phyloP scores from a whole-genome alignment of 2,888 invertebrate species.

The Aplocera efformata region DNA sequence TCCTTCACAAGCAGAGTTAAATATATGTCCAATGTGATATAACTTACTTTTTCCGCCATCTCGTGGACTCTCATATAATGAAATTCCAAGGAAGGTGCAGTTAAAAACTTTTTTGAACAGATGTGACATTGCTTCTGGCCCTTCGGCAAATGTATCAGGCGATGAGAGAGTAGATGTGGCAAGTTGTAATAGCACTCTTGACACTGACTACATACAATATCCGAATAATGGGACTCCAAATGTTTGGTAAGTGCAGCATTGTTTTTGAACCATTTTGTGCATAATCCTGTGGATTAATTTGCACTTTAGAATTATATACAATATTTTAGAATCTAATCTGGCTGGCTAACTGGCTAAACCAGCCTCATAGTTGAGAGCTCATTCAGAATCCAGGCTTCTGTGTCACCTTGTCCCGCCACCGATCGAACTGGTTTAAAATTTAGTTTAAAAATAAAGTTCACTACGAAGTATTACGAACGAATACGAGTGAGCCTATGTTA shows the following conservation, averaged over 20 bases:
- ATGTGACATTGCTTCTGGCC: conserved; percentile 44
- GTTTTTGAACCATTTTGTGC: conserved; percentile 34
- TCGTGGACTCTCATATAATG: conserved; percentile 48
- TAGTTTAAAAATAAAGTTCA: too few species aligned
- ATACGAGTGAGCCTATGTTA: too few species aligned
- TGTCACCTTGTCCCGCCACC: too few species aligned
- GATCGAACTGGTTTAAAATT: too few species aligned
- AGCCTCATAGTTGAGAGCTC: too few species aligned
- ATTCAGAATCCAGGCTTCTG: too few species aligned
- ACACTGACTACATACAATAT: conserved; percentile 42
- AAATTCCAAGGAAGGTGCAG: conserved; percentile 38
- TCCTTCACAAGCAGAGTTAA: too few species aligned
- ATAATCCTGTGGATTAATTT: conserved; percentile 53
- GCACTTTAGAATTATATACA: too few species aligned
- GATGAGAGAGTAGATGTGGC: conserved; percentile 48
- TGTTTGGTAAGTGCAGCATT: conserved; percentile 35
- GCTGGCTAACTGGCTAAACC: too few species aligned
- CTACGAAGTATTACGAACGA: too few species aligned
- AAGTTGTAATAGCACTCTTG: conserved; percentile 32
- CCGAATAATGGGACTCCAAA: conserved; percentile 43
- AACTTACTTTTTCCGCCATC: conserved; percentile 22
- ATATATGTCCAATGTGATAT: too few species aligned
- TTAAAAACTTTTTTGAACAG: conserved; percentile 36
- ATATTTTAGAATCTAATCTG: too few species aligned
- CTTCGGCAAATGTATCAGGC: conserved; percentile 43